Conservation (phyloP, 1,140 invertebrate species). For the Cotesia chilonis region DNA sequence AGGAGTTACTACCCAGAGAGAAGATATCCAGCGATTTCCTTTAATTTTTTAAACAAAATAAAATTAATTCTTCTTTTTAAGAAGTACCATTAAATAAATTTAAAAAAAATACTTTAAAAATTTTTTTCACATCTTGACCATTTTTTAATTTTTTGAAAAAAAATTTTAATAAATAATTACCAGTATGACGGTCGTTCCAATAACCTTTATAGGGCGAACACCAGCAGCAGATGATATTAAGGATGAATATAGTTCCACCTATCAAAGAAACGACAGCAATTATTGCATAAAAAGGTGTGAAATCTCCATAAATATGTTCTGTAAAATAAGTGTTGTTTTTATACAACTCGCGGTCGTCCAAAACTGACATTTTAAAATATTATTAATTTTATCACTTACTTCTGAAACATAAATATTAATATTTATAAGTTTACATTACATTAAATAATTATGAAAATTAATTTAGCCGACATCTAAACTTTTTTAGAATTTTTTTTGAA, state of each 20-base stretch:
- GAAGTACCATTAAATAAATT: too few relatives aligned
- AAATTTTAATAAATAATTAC: slow-evolving; percentile 54
- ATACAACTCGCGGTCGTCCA: slow-evolving; percentile 73
- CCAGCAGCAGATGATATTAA: slow-evolving; percentile 81
- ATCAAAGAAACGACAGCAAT: slow-evolving; percentile 80
- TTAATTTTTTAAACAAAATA: slow-evolving; percentile 45
- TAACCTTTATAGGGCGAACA: slow-evolving; percentile 81
- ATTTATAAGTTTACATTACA: slow-evolving; percentile 34
- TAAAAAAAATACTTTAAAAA: too few relatives aligned
- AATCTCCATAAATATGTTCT: slow-evolving; percentile 72
- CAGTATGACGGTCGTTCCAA: slow-evolving; percentile 84
- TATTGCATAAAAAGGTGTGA: slow-evolving; percentile 79
- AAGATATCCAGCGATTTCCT: slow-evolving; percentile 85
- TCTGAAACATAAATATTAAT: slow-evolving; percentile 58
- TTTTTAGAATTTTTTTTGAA: too few relatives aligned
- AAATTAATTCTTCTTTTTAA: neutral
- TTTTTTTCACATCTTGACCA: too few relatives aligned
- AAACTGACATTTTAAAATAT: slow-evolving; percentile 68
- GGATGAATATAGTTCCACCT: slow-evolving; percentile 72
- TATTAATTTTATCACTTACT: slow-evolving; percentile 56
- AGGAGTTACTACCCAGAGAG: slow-evolving; percentile 83
- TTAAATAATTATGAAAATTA: too few relatives aligned
- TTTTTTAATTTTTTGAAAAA: too few relatives aligned
- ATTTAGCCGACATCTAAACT: too few relatives aligned
- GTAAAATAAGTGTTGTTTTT: slow-evolving; percentile 73